Conservation (phyloP, 2,888 invertebrate species). For the Mesorhabditis sp. region DNA sequence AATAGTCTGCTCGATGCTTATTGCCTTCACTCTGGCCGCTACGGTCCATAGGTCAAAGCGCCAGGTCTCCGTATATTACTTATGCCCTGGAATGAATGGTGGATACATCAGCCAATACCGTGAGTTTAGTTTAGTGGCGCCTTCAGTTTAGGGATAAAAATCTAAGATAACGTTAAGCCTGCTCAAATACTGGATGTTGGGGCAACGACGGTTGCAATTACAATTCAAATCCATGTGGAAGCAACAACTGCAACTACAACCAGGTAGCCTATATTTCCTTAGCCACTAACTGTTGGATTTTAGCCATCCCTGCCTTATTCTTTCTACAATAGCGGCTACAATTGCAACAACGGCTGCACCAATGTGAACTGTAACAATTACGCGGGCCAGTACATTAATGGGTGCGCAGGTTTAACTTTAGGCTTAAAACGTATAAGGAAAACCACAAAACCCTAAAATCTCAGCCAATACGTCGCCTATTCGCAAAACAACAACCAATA, state of each 20-base stretch:
- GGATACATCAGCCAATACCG: constrained; percentile 29
- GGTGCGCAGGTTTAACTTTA: constrained; percentile 11
- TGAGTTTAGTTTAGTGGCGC: constrained; percentile 13
- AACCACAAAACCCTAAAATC: constrained; percentile 10
- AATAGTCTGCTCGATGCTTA: neutral
- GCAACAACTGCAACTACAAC: constrained; percentile 1
- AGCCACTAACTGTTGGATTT: neutral
- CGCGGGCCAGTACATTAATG: constrained; percentile 30
- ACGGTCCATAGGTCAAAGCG: constrained; percentile 24
- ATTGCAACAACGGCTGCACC: constrained; percentile 36
- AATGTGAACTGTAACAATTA: constrained; percentile 37
- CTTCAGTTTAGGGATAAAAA: neutral
- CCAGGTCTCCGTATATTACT: constrained; percentile 32
- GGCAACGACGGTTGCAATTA: constrained; percentile 18
- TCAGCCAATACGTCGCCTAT: constrained; percentile 39
- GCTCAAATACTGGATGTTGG: neutral
- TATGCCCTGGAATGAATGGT: constrained; percentile 31
- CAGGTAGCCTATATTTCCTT: neutral
- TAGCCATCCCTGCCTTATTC: constrained; percentile 23
- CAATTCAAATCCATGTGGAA: neutral
- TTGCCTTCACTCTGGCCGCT: neutral
- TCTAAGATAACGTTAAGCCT: neutral
- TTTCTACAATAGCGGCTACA: constrained; percentile 31
- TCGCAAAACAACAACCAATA: constrained; percentile 27
- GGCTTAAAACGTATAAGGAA: neutral